Evolutionary conservation across 2,797 vertebrate species (phyloP).

Genomic region (Neostethus bicornis): DNA sequence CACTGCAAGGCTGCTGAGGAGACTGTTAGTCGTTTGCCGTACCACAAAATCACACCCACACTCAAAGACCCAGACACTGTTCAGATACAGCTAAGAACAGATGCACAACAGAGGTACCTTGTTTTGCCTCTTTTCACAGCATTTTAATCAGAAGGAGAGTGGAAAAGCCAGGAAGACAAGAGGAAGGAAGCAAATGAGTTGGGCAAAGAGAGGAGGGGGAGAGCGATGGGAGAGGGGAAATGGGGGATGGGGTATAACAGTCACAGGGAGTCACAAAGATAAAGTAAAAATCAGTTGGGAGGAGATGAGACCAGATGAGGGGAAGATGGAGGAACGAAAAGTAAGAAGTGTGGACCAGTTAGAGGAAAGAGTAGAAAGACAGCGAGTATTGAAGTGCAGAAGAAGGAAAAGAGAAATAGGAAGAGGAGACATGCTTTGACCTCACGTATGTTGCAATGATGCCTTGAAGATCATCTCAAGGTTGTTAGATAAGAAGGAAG

Average conservation of each 20-base stretch:
- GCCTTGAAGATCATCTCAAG: constrained; percentile 75
- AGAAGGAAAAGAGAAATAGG: constrained; percentile 33
- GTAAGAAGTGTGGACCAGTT: constrained; percentile 36
- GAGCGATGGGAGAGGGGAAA: neutral
- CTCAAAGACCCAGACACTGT: constrained; percentile 36
- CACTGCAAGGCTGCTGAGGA: constrained; percentile 49
- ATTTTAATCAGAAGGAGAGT: constrained; percentile 27
- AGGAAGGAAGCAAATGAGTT: constrained; percentile 39
- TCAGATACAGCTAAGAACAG: constrained; percentile 18
- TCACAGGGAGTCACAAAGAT: constrained; percentile 15
- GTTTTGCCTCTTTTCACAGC: constrained; percentile 40
- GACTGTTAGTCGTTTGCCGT: constrained; percentile 45
- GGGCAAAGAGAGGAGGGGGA: constrained; percentile 8
- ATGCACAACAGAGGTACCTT: constrained; percentile 21
- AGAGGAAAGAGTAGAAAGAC: constrained; percentile 27
- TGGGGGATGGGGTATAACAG: constrained; percentile 2
- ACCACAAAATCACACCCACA: constrained; percentile 41
- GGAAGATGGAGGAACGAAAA: constrained; percentile 49
- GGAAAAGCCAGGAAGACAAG: constrained; percentile 32
- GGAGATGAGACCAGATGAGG: constrained; percentile 48
- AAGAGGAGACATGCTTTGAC: constrained; percentile 48
- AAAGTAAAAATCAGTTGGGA: constrained; percentile 35
- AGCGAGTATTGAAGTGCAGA: constrained; percentile 34
- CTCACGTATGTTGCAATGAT: constrained; percentile 58
- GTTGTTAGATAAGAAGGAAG: constrained; percentile 66